phyloP scores from a whole-genome alignment of 1,140 invertebrate genomes.

The Polypedilum vanderplanki region DNA sequence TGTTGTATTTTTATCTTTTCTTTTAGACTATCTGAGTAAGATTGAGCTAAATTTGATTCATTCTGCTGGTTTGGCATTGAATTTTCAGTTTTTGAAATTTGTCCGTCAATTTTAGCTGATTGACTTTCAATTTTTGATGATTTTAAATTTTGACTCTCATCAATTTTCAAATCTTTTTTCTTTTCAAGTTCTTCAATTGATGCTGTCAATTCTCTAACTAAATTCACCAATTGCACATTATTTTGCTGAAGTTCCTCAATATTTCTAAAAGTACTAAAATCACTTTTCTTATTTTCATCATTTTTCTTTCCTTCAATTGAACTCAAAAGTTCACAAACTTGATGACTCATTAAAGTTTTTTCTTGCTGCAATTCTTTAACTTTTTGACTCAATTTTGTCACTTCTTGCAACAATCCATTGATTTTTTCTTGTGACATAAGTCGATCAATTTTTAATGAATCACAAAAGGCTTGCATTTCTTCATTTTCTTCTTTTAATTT shows the following conservation, averaged over 20 bases:
- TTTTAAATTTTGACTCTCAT: not conserved
- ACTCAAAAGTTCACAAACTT: slow-evolving; percentile 75
- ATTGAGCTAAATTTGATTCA: no score
- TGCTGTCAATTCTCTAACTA: slow-evolving; percentile 63
- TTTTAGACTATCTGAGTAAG: no score
- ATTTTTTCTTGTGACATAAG: slow-evolving; percentile 61
- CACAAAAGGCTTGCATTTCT: slow-evolving; percentile 63
- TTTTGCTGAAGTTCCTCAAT: slow-evolving; percentile 80
- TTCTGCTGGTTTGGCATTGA: no score
- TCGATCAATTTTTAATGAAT: slow-evolving; percentile 65
- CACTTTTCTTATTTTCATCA: slow-evolving; percentile 44
- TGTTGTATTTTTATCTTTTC: no score
- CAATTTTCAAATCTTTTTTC: not conserved
- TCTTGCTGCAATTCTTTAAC: slow-evolving; percentile 69
- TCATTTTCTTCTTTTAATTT: slow-evolving; percentile 61
- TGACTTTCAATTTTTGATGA: not conserved
- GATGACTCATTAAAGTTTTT: slow-evolving; percentile 63
- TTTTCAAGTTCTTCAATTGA: not conserved
- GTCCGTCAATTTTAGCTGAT: no score
- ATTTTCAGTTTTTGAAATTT: no score
- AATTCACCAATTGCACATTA: slow-evolving; percentile 72
- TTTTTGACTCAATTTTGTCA: slow-evolving; percentile 62
- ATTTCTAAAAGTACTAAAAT: slow-evolving; percentile 79
- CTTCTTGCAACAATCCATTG: slow-evolving; percentile 57
- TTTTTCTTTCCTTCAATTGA: slow-evolving; percentile 67